Conservation (phyloP, 30 jellyfish, hydroid and myxozoan species). For the Aurelia aurita region DNA sequence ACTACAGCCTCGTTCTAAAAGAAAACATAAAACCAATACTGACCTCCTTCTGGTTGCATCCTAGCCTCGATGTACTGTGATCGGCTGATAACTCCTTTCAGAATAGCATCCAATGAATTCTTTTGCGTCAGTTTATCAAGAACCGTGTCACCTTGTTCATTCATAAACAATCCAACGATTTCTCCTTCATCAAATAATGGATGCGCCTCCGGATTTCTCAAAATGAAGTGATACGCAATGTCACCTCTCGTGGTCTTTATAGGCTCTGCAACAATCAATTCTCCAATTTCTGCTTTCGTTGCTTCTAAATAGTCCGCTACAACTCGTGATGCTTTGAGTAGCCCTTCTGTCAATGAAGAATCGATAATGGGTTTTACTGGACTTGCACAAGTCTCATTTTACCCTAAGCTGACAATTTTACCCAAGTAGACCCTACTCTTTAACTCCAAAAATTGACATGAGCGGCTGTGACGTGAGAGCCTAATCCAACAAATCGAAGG, state of each 20-base stretch:
- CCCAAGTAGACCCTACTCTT: too few species aligned
- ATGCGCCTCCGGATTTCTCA: conserved; percentile 72
- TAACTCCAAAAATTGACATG: too few species aligned
- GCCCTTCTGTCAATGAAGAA: conserved; percentile 17
- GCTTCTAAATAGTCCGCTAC: conserved; percentile 80
- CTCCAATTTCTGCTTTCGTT: conserved; percentile 71
- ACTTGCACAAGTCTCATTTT: too few species aligned
- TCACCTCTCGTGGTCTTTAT: conserved; percentile 76
- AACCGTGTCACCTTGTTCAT: conserved; percentile 39
- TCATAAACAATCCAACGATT: conserved; percentile 65
- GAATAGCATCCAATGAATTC: conserved; percentile 59
- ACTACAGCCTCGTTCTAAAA: too few species aligned
- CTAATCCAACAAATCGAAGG: too few species aligned
- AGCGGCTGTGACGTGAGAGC: too few species aligned
- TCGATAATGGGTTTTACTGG: background rate
- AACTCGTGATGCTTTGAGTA: conserved; percentile 55
- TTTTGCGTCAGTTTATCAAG: conserved; percentile 63
- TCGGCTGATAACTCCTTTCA: conserved; percentile 85
- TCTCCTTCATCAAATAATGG: conserved; percentile 67
- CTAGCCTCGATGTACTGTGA: conserved; percentile 83
- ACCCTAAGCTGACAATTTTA: too few species aligned
- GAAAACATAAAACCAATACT: background rate
- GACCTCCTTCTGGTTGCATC: conserved; percentile 65
- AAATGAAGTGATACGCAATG: conserved; percentile 84
- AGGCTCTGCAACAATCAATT: conserved; percentile 62